Evolutionary conservation across 2,797 vertebrate genomes (phyloP).

Genomic region (Podargus strigoides): DNA sequence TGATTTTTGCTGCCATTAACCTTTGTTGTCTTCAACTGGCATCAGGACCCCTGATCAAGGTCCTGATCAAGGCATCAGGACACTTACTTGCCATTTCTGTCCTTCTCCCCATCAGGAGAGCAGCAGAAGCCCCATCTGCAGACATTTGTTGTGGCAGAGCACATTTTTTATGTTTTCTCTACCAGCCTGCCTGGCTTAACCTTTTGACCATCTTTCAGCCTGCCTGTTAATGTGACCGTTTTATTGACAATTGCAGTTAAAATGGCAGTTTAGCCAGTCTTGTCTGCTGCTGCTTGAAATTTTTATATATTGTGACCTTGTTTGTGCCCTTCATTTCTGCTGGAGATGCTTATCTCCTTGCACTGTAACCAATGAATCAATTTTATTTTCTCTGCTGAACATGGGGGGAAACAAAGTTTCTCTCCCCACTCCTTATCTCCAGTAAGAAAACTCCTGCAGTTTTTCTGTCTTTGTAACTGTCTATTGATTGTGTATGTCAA

Average conservation of each 20-base stretch:
- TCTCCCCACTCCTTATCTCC: not conserved
- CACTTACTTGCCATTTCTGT: too few species aligned
- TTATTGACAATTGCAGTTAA: constrained; percentile 1
- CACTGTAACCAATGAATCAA: constrained; percentile 10
- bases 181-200: not conserved
- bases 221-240: not conserved
- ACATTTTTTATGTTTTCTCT: not conserved
- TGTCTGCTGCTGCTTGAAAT: not conserved
- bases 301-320: constrained; percentile 30
- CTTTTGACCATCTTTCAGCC: not conserved
- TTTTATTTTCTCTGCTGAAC: constrained; percentile 24
- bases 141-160: not conserved
- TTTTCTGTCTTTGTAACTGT: constrained; percentile 15
- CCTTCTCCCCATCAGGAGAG: not conserved
- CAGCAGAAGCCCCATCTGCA: not conserved
- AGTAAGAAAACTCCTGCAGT: not conserved
- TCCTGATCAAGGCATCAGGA: too few species aligned
- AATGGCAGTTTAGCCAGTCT: not conserved
- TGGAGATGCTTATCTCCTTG: constrained; percentile 16
- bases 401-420: not conserved
- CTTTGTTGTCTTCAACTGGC: not conserved
- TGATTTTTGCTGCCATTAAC: not conserved
- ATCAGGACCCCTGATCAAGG: too few species aligned
- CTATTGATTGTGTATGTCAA: constrained; percentile 23
- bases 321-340: constrained; percentile 50